phyloP scores from a whole-genome alignment of 2,888 invertebrate species.

The Hemistola chrysoprasaria region DNA sequence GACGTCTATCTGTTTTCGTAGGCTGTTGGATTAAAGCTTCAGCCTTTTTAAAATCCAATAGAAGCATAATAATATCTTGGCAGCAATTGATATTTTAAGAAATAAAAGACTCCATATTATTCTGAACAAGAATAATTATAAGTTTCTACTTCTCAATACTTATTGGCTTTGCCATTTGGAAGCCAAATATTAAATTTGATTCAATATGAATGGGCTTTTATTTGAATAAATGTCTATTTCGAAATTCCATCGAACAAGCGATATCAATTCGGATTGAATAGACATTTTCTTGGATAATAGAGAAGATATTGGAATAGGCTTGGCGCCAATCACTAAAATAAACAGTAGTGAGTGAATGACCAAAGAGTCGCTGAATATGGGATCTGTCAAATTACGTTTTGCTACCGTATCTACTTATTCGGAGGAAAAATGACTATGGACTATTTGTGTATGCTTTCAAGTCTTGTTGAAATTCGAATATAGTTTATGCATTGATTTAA shows the following conservation, averaged over 20 bases:
- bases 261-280: conserved; percentile 16
- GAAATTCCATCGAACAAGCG: conserved; percentile 17
- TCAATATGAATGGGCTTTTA: conserved; percentile 17
- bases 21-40: conserved; percentile 18
- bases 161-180: conserved; percentile 1
- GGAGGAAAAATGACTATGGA: too few species aligned
- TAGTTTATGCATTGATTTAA: too few species aligned
- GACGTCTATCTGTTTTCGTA: conserved; percentile 63
- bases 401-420: conserved; percentile 10
- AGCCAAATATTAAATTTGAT: conserved; percentile 8
- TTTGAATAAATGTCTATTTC: conserved; percentile 20
- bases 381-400: conserved; percentile 18
- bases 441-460: too few species aligned
- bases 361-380: conserved; percentile 20
- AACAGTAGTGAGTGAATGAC: conserved; percentile 16
- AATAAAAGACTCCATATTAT: too few species aligned
- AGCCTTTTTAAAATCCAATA: conserved; percentile 7
- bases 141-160: conserved; percentile 3
- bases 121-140: too few species aligned
- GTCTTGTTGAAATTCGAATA: too few species aligned
- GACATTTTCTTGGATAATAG: conserved; percentile 19
- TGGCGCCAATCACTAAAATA: conserved; percentile 21
- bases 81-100: too few species aligned
- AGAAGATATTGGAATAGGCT: conserved; percentile 19
- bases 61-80: too few species aligned